A percentile compares a stretch with the other conserved stretches of the same genome.
Evolutionary conservation across 2,888 invertebrate genomes (phyloP).

Genomic region (Acronicta alni): DNA sequence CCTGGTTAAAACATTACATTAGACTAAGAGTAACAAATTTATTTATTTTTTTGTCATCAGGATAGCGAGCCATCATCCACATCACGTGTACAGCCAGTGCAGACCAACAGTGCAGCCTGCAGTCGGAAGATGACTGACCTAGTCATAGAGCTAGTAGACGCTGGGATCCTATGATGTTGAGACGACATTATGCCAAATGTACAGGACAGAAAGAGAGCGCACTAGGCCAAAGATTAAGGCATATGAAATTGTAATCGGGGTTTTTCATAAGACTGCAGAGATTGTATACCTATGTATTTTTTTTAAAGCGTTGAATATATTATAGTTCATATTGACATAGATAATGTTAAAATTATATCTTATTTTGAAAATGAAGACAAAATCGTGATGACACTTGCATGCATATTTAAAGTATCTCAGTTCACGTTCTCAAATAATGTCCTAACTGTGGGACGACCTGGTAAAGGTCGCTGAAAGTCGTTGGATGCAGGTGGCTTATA

Average conservation of each 20-base stretch:
- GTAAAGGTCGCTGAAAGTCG: too few relatives aligned
- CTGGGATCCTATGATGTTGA: constrained; percentile 72
- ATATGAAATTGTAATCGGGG: neutral
- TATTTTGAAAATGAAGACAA: too few relatives aligned
- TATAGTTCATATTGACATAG: neutral
- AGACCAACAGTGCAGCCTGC: constrained; percentile 89
- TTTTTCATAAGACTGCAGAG: constrained; percentile 19
- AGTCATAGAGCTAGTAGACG: constrained; percentile 91
- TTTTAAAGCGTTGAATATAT: neutral
- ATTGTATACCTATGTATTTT: neutral
- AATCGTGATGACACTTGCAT: too few relatives aligned
- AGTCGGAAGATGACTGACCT: constrained; percentile 92
- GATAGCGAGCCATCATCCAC: constrained; percentile 68
- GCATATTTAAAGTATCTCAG: too few relatives aligned
- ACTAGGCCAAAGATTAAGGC: neutral
- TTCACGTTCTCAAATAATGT: too few relatives aligned
- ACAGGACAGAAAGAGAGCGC: neutral
- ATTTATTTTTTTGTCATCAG: constrained; percentile 56
- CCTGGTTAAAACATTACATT: too few relatives aligned
- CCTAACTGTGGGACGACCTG: too few relatives aligned
- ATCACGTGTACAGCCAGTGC: constrained; percentile 75
- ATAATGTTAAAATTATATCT: neutral
- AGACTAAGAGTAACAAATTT: too few relatives aligned
- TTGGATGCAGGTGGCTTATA: too few relatives aligned
- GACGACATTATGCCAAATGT: neutral